Evolutionary conservation across 2,888 invertebrate species (phyloP), one percentile per base, ranked within the genome.

Genomic region (Chrysodeixis includens): DNA sequence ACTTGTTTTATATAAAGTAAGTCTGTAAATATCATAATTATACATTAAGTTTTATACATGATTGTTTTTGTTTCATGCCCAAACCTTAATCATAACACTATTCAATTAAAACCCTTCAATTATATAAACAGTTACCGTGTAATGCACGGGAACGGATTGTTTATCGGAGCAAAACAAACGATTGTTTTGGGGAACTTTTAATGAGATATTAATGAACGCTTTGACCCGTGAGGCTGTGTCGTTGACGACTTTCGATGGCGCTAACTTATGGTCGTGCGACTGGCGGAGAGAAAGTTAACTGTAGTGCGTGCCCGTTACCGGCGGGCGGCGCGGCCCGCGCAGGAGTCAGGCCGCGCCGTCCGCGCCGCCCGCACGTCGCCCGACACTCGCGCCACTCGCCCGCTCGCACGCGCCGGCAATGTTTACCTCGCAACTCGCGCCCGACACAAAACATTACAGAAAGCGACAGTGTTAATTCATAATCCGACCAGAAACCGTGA

Each of bases 1-100:
- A 94, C 92, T 94, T 95, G 94, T 94, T 94, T 95, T 94, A 93
- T 94, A 93, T 94, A 94, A 92, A 80, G 83, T 94, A 95, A 93
- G 93, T 91, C 90, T 95, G 95, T 95, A 95, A 94, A 95, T 95
- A 95, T 90, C 92, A 93, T 91, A 91, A 95, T 94, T 95, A 94
- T 92, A 95, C 93, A 94, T 93, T 95, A 95, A 95, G 94, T 95
- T 95, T 95, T 94, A 94, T 94, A 95, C 91, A 90, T 84, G 78
- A 91, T 91, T 90, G 94, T 92, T 92, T 93, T 93, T 93, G 90
- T 93, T 93, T 92, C 83, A 78, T 83, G 79, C 88, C 87, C 85
- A 69, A 70, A 58, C 58, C 76, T 56, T 26, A 52, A 35, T 55
- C 26, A 55, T 16, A 51, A 18, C n/a, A 56, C 18, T 32, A n/a